phyloP scores from a whole-genome alignment of 2,113 vertebrate genomes.

The Ancistrus triradiatus region DNA sequence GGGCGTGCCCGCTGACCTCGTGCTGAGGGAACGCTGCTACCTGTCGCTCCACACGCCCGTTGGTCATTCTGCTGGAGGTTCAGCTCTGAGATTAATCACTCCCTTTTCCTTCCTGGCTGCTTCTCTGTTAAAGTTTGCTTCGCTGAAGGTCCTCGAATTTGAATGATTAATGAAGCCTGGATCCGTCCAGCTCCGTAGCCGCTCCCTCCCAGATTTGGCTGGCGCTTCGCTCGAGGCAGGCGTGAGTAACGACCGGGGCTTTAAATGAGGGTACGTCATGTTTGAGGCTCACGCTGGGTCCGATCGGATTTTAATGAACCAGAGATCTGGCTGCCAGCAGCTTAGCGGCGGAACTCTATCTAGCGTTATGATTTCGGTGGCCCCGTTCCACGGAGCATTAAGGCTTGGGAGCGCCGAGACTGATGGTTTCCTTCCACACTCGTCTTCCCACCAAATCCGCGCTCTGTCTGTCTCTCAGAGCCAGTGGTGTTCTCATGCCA shows the following conservation, averaged over 20 bases:
- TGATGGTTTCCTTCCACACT: conserved; percentile 21
- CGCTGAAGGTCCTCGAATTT: neutral
- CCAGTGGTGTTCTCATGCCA: conserved; percentile 11
- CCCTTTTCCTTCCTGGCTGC: neutral
- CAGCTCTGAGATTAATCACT: neutral
- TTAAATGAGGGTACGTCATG: neutral
- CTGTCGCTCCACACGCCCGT: neutral
- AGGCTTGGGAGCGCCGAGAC: conserved; percentile 5
- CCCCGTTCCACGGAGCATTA: conserved; percentile 3
- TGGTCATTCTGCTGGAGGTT: neutral
- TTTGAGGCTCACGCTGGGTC: conserved; percentile 6
- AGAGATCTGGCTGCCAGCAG: conserved; percentile 1
- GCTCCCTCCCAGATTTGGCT: conserved; percentile 1
- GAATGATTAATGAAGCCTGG: neutral
- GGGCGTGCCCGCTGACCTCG: conserved; percentile 20
- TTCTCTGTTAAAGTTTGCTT: too few species aligned
- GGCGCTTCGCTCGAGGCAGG: neutral
- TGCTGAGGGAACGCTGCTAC: neutral
- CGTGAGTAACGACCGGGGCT: conserved; percentile 3
- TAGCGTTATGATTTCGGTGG: neutral
- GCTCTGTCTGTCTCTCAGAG: neutral
- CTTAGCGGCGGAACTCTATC: conserved; percentile 1
- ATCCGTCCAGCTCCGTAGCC: neutral
- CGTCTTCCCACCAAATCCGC: conserved; percentile 16
- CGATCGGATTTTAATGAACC: conserved; percentile 20